Evolutionary conservation across 2,888 invertebrate species (phyloP).

Genomic region (Lasioglossum malachurum): DNA sequence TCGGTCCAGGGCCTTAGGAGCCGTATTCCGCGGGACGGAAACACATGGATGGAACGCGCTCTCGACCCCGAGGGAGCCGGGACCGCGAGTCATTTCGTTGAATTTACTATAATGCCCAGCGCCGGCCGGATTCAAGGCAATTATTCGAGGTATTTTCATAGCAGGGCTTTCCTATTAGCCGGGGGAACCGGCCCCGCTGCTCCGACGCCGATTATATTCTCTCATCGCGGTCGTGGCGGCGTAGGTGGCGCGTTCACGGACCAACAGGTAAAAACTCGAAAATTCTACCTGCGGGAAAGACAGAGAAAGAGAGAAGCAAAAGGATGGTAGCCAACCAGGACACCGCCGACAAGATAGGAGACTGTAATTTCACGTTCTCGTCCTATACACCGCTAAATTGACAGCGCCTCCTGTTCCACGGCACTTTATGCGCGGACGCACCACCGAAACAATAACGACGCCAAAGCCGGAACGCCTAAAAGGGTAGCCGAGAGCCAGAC

Average conservation of each 20-base stretch:
- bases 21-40: constrained; percentile 37
- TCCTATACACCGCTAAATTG: constrained; percentile 69
- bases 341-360: constrained; percentile 49
- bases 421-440: constrained; percentile 66
- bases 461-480: constrained; percentile 56
- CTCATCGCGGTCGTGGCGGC: constrained; percentile 28
- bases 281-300: background rate
- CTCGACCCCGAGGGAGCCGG: constrained; percentile 51
- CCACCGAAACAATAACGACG: constrained; percentile 72
- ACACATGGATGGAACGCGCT: constrained; percentile 56
- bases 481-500: constrained; percentile 51
- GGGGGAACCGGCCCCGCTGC: constrained; percentile 35
- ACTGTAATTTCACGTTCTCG: constrained; percentile 68
- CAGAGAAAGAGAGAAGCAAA: background rate
- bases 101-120: constrained; percentile 75
- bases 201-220: constrained; percentile 64
- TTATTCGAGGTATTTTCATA: constrained; percentile 79
- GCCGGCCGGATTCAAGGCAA: constrained; percentile 73
- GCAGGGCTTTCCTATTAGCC: constrained; percentile 78
- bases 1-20: constrained; percentile 31
- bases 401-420: constrained; percentile 66
- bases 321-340: constrained; percentile 8
- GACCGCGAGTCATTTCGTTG: constrained; percentile 72
- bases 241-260: constrained; percentile 55
- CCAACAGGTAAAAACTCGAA: constrained; percentile 31